phyloP scores from a whole-genome alignment of 1,140 invertebrate species.

The Battus philenor region DNA sequence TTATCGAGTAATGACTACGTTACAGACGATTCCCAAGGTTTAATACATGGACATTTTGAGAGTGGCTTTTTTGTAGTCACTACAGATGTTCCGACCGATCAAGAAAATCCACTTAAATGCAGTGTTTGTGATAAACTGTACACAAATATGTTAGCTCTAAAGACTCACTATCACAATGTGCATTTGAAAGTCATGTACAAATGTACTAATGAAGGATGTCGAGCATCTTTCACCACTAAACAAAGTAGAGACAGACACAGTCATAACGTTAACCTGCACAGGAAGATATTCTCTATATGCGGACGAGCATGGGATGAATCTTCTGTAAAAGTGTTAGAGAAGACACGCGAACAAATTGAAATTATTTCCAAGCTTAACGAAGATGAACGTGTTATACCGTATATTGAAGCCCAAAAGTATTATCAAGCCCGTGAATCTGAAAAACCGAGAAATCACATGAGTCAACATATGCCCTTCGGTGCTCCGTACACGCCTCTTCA shows the following conservation, averaged over 20 bases:
- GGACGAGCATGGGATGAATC: constrained; percentile 49
- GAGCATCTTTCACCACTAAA: constrained; percentile 96
- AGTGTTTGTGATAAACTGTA: constrained; percentile 95
- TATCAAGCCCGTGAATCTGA: constrained; percentile 57
- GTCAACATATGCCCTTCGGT: constrained; percentile 42
- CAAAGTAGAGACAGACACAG: constrained; percentile 94
- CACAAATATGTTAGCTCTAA: constrained; percentile 96
- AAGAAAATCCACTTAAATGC: constrained; percentile 88
- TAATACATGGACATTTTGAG: constrained; percentile 83
- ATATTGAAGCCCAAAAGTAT: constrained; percentile 67
- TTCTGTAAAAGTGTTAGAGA: constrained; percentile 51
- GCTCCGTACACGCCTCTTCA: constrained; percentile 56
- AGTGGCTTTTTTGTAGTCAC: constrained; percentile 84
- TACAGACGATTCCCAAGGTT: constrained; percentile 77
- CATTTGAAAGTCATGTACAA: constrained; percentile 97
- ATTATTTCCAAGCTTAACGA: constrained; percentile 84
- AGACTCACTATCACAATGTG: constrained; percentile 96
- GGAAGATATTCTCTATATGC: constrained; percentile 85
- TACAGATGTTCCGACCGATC: constrained; percentile 87
- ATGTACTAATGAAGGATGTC: constrained; percentile 97
- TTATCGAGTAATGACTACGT: constrained; percentile 78
- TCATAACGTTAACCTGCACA: constrained; percentile 93
- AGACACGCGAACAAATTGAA: constrained; percentile 82
- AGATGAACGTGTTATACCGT: constrained; percentile 77
- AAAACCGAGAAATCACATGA: constrained; percentile 49